A percentile compares a stretch with the other conserved stretches of the same genome.
Conservation (phyloP, 1,140 invertebrate genomes). For the Drosophila rhopaloa region DNA sequence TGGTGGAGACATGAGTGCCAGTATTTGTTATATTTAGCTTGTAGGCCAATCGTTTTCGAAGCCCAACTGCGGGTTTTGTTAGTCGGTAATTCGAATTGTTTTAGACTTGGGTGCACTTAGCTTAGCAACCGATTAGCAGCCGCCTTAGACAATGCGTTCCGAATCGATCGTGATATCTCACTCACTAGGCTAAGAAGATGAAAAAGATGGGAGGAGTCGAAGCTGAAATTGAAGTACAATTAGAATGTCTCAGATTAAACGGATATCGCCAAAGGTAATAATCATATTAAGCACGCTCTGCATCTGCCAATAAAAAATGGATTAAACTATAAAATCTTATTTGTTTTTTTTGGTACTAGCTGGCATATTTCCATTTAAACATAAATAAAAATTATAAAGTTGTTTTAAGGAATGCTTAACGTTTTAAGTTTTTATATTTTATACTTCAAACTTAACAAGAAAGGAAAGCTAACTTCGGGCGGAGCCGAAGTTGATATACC, state of each 20-base stretch:
- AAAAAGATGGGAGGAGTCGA: background rate
- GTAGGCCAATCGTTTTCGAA: slow-evolving; percentile 47
- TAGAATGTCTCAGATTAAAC: background rate
- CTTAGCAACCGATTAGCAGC: slow-evolving; percentile 25
- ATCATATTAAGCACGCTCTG: slow-evolving; percentile 40
- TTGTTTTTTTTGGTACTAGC: background rate
- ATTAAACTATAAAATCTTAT: background rate
- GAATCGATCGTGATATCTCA: slow-evolving; percentile 38
- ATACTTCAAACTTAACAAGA: background rate
- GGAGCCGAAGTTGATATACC: no score
- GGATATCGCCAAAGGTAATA: slow-evolving; percentile 28
- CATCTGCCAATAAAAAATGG: slow-evolving; percentile 33
- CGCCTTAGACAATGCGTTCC: slow-evolving; percentile 42
- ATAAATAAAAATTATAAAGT: no score
- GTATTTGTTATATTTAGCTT: slow-evolving; percentile 65
- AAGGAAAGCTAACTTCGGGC: no score
- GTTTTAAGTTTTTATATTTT: background rate
- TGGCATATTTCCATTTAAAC: no score
- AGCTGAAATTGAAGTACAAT: slow-evolving; percentile 28
- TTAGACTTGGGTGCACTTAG: slow-evolving; percentile 29
- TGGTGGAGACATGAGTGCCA: slow-evolving; percentile 84
- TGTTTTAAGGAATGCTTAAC: no score
- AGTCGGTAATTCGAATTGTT: slow-evolving; percentile 43
- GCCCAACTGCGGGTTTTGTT: no score
- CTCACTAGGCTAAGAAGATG: slow-evolving; percentile 39